Evolutionary conservation across 2,888 invertebrate genomes (phyloP).

Genomic region (Oscheius sp.): DNA sequence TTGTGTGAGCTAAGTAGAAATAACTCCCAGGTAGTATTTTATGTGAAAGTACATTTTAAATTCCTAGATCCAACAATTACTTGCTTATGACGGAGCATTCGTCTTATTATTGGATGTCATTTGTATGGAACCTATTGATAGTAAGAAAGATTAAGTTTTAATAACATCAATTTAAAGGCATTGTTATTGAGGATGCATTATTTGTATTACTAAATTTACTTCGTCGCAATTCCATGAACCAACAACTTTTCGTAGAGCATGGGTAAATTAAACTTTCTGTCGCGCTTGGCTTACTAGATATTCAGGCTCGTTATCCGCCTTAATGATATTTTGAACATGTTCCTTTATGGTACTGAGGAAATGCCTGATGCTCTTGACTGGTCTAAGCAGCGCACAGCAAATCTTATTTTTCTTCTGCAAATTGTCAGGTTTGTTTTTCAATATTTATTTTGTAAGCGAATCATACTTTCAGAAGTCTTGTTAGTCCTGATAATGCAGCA

Average conservation of each 20-base stretch:
- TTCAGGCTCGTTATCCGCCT: conserved; percentile 90
- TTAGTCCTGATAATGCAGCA: conserved; percentile 91
- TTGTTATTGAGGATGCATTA: conserved; percentile 97
- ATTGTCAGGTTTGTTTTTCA: conserved; percentile 37
- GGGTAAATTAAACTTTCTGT: conserved; percentile 45
- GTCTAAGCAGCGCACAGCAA: conserved; percentile 81
- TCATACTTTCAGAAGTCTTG: conserved; percentile 80
- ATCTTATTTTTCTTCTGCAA: conserved; percentile 87
- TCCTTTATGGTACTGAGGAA: conserved; percentile 78
- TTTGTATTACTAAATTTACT: conserved; percentile 90
- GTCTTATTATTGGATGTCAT: conserved; percentile 94
- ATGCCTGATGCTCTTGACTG: conserved; percentile 75
- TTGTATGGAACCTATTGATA: conserved; percentile 85
- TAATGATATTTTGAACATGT: conserved; percentile 81
- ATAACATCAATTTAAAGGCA: conserved; percentile 75
- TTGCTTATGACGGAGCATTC: conserved; percentile 98
- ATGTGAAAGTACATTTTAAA: no score
- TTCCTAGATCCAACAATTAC: conserved; percentile 93
- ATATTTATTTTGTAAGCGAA: background rate
- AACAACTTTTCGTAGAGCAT: conserved; percentile 93
- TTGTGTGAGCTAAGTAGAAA: conserved; percentile 91
- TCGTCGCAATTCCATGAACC: conserved; percentile 94
- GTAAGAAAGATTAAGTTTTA: conserved; percentile 77
- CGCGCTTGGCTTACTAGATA: conserved; percentile 15
- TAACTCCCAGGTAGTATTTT: conserved; percentile 95